Evolutionary conservation across 2,888 invertebrate species (phyloP).

Genomic region (Cryptocheilus praepositus): DNA sequence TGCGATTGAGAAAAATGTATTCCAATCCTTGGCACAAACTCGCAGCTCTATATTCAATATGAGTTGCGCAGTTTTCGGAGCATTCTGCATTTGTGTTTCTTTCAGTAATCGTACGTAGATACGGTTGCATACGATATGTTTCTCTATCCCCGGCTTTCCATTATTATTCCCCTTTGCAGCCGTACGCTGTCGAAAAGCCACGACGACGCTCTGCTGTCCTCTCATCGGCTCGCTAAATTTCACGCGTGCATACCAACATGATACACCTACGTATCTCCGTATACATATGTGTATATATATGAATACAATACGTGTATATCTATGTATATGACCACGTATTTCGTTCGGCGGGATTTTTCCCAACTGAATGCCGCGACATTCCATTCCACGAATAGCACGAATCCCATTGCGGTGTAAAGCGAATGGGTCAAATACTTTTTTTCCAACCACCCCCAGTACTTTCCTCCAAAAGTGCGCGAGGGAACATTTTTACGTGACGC

Average conservation of each 20-base stretch:
- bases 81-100: too few relatives aligned
- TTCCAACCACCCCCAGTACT: background rate
- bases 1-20: too few relatives aligned
- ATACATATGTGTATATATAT: constrained; percentile 24
- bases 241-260: constrained; percentile 31
- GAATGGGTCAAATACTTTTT: constrained; percentile 27
- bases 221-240: constrained; percentile 37
- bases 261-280: constrained; percentile 24
- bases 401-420: constrained; percentile 4
- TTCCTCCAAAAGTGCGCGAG: too few relatives aligned
- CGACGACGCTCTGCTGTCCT: constrained; percentile 10
- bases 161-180: background rate
- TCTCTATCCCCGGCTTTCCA: too few relatives aligned
- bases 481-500: too few relatives aligned
- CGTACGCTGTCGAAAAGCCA: background rate
- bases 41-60: too few relatives aligned
- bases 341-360: background rate
- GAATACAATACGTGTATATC: too few relatives aligned
- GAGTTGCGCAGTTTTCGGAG: too few relatives aligned
- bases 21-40: too few relatives aligned
- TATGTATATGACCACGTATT: too few relatives aligned
- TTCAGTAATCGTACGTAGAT: too few relatives aligned
- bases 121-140: too few relatives aligned
- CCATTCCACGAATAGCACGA: constrained; percentile 18
- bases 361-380: constrained; percentile 3